phyloP scores from a whole-genome alignment of 2,113 vertebrate species.

The Entomyzon cyanotis region DNA sequence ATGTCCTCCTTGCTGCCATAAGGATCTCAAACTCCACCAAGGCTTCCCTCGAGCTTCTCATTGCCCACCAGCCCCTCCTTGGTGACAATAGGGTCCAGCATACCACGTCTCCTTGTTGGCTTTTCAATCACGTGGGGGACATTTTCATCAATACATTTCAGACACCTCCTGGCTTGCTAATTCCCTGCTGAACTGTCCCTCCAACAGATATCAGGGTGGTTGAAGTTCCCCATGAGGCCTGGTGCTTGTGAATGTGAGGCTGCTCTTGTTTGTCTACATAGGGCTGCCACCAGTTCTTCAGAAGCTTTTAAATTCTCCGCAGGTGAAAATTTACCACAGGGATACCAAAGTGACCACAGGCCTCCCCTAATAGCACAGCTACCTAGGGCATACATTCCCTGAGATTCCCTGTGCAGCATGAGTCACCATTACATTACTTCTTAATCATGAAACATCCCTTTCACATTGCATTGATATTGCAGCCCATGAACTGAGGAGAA shows the following conservation, averaged over 20 bases:
- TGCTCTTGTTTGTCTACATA: not conserved
- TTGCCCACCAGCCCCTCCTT: not conserved
- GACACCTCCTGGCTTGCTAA: not conserved
- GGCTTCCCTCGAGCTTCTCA: not conserved
- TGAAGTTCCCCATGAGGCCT: not conserved
- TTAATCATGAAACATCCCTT: not conserved
- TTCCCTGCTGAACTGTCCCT: not conserved
- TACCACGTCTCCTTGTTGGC: not conserved
- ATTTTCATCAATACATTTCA: not conserved
- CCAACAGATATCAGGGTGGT: not conserved
- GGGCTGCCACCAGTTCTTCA: not conserved
- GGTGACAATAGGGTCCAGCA: not conserved
- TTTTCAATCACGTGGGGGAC: not conserved
- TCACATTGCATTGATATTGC: not conserved
- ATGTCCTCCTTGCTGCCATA: not conserved
- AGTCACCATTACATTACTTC: not conserved
- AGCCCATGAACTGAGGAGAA: not conserved
- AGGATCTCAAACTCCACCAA: not conserved
- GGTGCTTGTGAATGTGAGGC: not conserved
- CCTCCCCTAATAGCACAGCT: not conserved
- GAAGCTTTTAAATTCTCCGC: not conserved
- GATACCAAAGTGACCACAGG: not conserved
- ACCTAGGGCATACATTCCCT: not conserved
- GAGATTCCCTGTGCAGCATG: not conserved
- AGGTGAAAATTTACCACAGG: not conserved